Conservation (phyloP, 1,140 invertebrate genomes). For the Formica selysi region DNA sequence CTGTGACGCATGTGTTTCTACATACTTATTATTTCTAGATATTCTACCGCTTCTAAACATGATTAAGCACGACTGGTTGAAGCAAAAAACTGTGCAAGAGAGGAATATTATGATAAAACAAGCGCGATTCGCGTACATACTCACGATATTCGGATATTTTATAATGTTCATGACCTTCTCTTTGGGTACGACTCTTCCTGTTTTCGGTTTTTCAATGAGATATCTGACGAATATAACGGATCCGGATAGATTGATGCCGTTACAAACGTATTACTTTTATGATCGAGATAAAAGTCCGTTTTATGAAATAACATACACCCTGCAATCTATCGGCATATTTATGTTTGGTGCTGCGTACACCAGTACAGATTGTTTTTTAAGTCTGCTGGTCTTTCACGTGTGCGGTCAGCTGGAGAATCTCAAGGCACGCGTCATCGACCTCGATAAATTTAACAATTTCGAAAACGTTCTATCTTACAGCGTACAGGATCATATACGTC, state of each 20-base stretch:
- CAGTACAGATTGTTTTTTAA: constrained; percentile 20
- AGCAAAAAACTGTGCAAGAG: constrained; percentile 12
- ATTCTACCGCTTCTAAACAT: constrained; percentile 30
- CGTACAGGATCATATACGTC: constrained; percentile 33
- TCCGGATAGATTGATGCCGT: not conserved
- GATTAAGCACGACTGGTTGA: constrained; percentile 50
- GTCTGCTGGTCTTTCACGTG: constrained; percentile 32
- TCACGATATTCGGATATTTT: not conserved
- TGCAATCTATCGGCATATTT: not conserved
- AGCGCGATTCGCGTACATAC: not conserved
- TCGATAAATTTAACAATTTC: constrained; percentile 8
- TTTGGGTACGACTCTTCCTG: not conserved
- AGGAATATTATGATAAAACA: constrained; percentile 14
- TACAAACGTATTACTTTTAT: constrained; percentile 34
- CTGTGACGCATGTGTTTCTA: not conserved
- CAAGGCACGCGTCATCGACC: not conserved
- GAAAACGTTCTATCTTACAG: not conserved
- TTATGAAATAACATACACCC: constrained; percentile 16
- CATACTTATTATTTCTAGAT: not conserved
- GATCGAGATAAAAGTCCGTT: constrained; percentile 30
- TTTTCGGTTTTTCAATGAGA: constrained; percentile 26
- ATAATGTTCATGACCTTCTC: not conserved
- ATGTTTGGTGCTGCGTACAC: not conserved
- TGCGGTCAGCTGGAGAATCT: constrained; percentile 51
- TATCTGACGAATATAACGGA: constrained; percentile 1